phyloP scores from a whole-genome alignment of 64 coral and sea anemone species.

The Acropora tenuis region DNA sequence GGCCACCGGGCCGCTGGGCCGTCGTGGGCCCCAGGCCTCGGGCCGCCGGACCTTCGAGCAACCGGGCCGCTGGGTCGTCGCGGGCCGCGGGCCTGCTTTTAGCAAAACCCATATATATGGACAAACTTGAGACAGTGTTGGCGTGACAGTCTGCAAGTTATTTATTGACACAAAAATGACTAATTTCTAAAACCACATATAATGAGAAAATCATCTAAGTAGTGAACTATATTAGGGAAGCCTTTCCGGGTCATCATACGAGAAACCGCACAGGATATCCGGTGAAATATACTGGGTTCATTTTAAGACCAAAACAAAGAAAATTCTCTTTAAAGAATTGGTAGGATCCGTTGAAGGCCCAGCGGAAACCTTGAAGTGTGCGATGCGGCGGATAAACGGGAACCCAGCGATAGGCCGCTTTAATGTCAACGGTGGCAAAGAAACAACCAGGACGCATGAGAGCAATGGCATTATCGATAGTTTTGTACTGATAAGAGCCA shows the following conservation, averaged over 20 bases:
- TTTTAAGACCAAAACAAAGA: slow-evolving; percentile 55
- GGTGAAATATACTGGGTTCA: slow-evolving; percentile 50
- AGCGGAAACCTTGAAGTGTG: slow-evolving; percentile 12
- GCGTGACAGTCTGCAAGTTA: no score
- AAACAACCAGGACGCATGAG: not conserved
- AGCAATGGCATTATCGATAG: not conserved
- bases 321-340: slow-evolving; percentile 14
- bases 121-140: no score
- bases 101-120: no score
- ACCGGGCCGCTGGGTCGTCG: no score
- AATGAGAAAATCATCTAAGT: slow-evolving; percentile 62
- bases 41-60: no score
- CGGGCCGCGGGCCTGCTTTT: no score
- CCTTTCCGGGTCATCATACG: slow-evolving; percentile 42
- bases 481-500: not conserved
- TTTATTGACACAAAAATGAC: no score
- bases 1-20: no score
- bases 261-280: slow-evolving; percentile 30
- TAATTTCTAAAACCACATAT: no score
- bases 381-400: slow-evolving; percentile 51
- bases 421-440: not conserved
- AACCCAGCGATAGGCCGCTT: not conserved
- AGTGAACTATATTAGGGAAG: slow-evolving; percentile 18
- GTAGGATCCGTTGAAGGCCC: slow-evolving; percentile 17
- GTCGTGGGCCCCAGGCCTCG: no score